These are phyloP conservation scores for Triplophysa bombifrons DNA, from an alignment of 2,797 vertebrate genomes.

Conservation along the genomic window DNA sequence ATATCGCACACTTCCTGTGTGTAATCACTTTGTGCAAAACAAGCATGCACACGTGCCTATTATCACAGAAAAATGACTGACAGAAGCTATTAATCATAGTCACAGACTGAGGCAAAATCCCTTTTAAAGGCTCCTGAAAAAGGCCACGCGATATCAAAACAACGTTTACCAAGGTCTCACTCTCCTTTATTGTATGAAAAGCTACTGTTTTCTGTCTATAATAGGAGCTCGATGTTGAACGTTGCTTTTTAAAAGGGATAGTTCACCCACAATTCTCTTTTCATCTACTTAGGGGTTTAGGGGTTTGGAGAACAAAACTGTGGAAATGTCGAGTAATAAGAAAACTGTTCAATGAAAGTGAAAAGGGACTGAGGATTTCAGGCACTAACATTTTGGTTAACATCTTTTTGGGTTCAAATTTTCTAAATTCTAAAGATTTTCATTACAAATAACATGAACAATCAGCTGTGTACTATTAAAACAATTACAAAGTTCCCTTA, in stretches of 20 bases:
- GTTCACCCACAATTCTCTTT: not conserved
- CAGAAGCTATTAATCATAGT: constrained; percentile 48
- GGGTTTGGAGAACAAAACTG: not conserved
- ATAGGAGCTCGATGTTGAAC: constrained; percentile 9
- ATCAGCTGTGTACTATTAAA: no score
- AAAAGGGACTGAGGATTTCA: no score
- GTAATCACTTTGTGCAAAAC: constrained; percentile 25
- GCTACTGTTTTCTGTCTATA: constrained; percentile 11
- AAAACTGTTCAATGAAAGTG: no score
- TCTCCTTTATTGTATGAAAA: constrained; percentile 21
- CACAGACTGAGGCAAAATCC: constrained; percentile 9
- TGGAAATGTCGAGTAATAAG: no score
- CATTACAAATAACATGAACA: no score
- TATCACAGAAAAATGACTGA: constrained; percentile 35
- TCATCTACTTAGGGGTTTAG: not conserved
- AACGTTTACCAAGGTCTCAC: constrained; percentile 36
- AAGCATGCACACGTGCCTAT: constrained; percentile 10
- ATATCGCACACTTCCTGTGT: not conserved
- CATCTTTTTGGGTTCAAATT: no score
- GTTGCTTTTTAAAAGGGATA: not conserved
- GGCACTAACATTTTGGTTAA: no score
- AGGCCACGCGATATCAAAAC: constrained; percentile 17
- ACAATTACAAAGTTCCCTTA: no score
- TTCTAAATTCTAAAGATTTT: no score
- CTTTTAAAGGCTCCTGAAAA: constrained; percentile 38